Percentiles rank a stretch among this genome's conserved stretches.
Evolutionary conservation across 2,113 vertebrate genomes (phyloP).

Genomic region (Pseudonaja textilis): DNA sequence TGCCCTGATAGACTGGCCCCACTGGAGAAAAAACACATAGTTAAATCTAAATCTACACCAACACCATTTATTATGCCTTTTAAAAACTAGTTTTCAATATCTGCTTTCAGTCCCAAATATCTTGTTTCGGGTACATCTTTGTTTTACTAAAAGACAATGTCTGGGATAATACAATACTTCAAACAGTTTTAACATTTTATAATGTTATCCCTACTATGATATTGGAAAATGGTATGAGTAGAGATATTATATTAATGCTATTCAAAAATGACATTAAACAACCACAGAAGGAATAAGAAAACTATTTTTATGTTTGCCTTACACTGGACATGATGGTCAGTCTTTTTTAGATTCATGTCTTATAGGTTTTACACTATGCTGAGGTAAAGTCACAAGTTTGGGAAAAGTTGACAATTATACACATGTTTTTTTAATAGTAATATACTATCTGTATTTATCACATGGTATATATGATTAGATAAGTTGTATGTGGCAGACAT

Average conservation of each 20-base stretch:
- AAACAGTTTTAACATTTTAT: neutral
- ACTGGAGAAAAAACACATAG: neutral
- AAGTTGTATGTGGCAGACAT: neutral
- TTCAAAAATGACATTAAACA: neutral
- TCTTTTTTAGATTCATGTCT: neutral
- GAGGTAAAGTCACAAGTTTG: neutral
- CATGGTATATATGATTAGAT: neutral
- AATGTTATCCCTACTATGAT: neutral
- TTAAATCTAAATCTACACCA: neutral
- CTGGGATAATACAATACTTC: neutral
- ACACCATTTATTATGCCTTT: neutral
- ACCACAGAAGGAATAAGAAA: neutral
- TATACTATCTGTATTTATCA: neutral
- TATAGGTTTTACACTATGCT: neutral
- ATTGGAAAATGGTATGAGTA: neutral
- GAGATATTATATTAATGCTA: neutral
- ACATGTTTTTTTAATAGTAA: neutral
- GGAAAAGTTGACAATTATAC: neutral
- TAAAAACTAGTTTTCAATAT: neutral
- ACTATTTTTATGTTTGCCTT: neutral
- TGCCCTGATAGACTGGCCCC: too few relatives aligned
- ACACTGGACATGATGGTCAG: neutral
- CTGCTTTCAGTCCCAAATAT: neutral
- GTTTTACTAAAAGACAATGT: neutral
- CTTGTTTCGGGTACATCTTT: neutral